Evolutionary conservation across 2,888 invertebrate species (phyloP).

Genomic region (Periphyllus acericola): DNA sequence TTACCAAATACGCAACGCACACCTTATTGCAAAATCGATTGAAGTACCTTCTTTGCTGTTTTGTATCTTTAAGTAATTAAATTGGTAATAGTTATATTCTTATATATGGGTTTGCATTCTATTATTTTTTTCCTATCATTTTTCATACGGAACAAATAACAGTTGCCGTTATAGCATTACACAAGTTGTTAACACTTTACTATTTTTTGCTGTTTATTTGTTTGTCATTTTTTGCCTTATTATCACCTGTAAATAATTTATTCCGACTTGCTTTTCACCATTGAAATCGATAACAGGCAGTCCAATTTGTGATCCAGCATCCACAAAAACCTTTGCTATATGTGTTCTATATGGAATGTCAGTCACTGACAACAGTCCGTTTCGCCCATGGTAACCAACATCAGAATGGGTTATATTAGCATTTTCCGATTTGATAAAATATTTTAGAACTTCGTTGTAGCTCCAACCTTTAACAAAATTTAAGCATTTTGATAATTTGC

Average conservation of each 20-base stretch:
- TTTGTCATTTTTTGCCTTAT: neutral
- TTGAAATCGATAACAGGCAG: constrained; percentile 74
- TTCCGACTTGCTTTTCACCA: constrained; percentile 73
- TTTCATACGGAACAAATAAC: too few species aligned
- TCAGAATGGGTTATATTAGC: constrained; percentile 72
- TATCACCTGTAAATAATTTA: constrained; percentile 71
- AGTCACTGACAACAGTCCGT: constrained; percentile 73
- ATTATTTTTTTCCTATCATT: too few species aligned
- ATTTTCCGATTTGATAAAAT: constrained; percentile 82
- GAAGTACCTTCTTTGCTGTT: too few species aligned
- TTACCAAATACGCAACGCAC: too few species aligned
- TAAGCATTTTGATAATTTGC: too few species aligned
- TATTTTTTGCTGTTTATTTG: too few species aligned
- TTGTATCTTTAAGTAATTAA: too few species aligned
- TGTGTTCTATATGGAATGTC: constrained; percentile 71
- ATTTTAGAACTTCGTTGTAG: constrained; percentile 78
- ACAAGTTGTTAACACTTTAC: too few species aligned
- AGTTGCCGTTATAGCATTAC: too few species aligned
- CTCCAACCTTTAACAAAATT: constrained; percentile 82
- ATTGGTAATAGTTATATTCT: too few species aligned
- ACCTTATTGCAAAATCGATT: too few species aligned
- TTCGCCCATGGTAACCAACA: constrained; percentile 72
- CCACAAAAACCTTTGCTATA: constrained; percentile 74
- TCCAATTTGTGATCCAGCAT: constrained; percentile 74
- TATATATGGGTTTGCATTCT: too few species aligned